Evolutionary conservation across 2,888 invertebrate genomes (phyloP), one percentile per base, ranked within the genome.

Genomic region (Platynereis dumerilii): DNA sequence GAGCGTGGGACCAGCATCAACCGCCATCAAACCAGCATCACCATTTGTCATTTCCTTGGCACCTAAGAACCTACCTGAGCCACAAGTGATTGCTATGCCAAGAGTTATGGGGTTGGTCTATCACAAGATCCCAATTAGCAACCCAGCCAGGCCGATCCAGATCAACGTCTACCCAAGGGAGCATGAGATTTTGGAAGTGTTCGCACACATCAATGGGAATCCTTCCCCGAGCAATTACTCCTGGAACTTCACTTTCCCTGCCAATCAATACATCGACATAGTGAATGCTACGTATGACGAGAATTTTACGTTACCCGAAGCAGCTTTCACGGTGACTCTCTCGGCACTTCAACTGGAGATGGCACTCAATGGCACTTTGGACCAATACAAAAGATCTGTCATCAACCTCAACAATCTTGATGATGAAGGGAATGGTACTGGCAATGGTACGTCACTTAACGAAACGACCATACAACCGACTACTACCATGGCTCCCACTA

Each of bases 151-250:
- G n/a, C 48, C 48, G 17, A 22, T 48, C 7, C 48, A 48, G 48
- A 48, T 48, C 22, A 48, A 22, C 48, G 7, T 48, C 5, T 48
- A 48, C 48, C 48, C 48, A n/a, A 48, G 48, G 22, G 20, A 48
- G n/a, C 7, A 12, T n/a, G 48, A 48, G 22, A 48, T 48, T n/a
- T 20, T 48, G n/a, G 48, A 48, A n/a, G 48, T 48, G 48, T 48
- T 48, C 17, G 22, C 22, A 3, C 10, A 5, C 3, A n/a, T n/a
- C 48, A 48, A 48, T 48, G 22, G n/a, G 48, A n/a, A 20, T 22
- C 48, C 48, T 10, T 10, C 48, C n/a, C 48, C 48, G 7, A 22
- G n/a, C 48, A 48, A 22, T 48, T 48, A 20, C 22, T 48, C 22
- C 20, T 48, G 48, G 48, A 48, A 48, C n/a, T 48, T 12, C n/a